Evolutionary conservation across 1,140 invertebrate genomes (phyloP).

Genomic region (Bicyclus anynana): DNA sequence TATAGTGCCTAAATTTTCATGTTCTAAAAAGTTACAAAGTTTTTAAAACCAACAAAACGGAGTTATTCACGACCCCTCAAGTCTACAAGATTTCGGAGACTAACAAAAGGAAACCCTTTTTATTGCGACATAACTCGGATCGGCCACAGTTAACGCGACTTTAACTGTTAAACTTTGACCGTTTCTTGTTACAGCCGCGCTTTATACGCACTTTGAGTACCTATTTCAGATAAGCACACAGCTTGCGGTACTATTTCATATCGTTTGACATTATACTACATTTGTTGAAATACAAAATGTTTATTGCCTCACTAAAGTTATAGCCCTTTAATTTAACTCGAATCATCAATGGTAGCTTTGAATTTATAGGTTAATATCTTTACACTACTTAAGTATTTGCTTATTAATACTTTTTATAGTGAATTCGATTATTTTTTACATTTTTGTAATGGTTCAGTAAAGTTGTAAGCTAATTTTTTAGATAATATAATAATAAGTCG

Average conservation of each 20-base stretch:
- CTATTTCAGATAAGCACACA: slow-evolving; percentile 8
- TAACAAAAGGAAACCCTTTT: slow-evolving; percentile 19
- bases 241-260: slow-evolving; percentile 7
- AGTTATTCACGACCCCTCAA: not conserved
- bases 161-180: slow-evolving; percentile 11
- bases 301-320: not conserved
- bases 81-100: slow-evolving; percentile 4
- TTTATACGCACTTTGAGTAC: slow-evolving; percentile 7
- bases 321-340: too few species aligned
- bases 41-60: not conserved
- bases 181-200: slow-evolving; percentile 3
- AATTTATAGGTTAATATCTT: too few species aligned
- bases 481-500: too few species aligned
- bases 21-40: not conserved
- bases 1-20: too few species aligned
- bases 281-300: not conserved
- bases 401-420: too few species aligned
- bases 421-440: too few species aligned
- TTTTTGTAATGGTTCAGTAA: too few species aligned
- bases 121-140: slow-evolving; percentile 13
- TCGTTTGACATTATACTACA: not conserved
- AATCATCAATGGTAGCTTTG: too few species aligned
- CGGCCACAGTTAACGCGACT: slow-evolving; percentile 12
- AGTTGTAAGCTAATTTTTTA: too few species aligned
- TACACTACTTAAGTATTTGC: too few species aligned